These are phyloP conservation scores for Morinoia aosen DNA, from an alignment of 2,888 invertebrate genomes.

Conservation along the genomic window DNA sequence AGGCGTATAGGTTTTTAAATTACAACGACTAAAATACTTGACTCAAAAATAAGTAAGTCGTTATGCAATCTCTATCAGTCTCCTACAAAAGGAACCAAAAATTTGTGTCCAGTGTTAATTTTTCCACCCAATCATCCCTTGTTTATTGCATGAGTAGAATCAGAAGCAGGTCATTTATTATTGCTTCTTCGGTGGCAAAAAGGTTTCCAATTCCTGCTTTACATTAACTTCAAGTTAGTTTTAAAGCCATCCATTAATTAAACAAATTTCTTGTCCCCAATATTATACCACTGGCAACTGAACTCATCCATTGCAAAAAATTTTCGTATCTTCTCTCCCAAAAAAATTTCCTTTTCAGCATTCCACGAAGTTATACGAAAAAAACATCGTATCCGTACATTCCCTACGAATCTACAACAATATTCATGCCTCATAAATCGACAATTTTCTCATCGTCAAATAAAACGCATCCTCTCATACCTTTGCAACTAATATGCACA, in stretches of 20 bases:
- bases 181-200: neutral
- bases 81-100: neutral
- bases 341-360: neutral
- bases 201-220: neutral
- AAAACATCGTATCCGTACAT: neutral
- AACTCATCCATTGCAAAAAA: neutral
- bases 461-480: too few species aligned
- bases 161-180: neutral
- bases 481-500: neutral
- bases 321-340: neutral
- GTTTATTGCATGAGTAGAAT: neutral
- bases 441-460: too few species aligned
- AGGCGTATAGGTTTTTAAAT: neutral
- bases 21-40: neutral
- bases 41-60: neutral
- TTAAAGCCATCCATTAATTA: neutral
- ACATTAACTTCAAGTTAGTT: neutral
- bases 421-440: too few species aligned
- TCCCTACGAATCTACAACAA: neutral
- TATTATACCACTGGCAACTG: neutral
- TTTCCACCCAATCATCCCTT: neutral
- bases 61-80: neutral
- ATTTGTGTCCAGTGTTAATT: neutral
- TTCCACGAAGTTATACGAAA: neutral
- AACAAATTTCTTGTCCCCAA: neutral